phyloP scores from a whole-genome alignment of 2,797 vertebrate species.

The Dipus sagitta region DNA sequence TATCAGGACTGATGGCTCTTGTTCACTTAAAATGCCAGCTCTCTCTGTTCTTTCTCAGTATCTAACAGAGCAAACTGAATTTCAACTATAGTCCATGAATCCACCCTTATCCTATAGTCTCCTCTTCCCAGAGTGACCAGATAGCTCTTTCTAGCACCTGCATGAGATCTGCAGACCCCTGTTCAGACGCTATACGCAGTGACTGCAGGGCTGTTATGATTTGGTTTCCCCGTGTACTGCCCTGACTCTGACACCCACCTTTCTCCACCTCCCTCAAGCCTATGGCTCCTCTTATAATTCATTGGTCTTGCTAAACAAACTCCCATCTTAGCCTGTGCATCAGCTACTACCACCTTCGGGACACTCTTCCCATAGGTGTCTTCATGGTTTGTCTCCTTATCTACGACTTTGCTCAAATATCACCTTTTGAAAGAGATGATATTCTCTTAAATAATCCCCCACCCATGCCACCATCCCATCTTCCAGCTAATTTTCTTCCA shows the following conservation, averaged over 20 bases:
- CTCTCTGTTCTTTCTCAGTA: background rate
- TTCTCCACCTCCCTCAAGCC: background rate
- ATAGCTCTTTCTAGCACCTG: background rate
- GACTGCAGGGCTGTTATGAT: background rate
- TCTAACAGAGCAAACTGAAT: background rate
- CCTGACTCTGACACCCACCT: background rate
- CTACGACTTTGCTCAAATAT: background rate
- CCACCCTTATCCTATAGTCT: background rate
- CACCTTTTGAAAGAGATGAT: background rate
- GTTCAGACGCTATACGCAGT: background rate
- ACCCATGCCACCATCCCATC: accelerated
- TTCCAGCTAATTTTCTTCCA: background rate
- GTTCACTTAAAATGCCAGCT: background rate
- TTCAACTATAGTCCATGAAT: too few species aligned
- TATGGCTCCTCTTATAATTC: background rate
- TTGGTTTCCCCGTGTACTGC: background rate
- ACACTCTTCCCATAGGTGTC: background rate
- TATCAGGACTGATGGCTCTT: background rate
- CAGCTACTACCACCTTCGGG: background rate
- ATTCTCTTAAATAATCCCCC: background rate
- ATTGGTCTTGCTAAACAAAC: background rate
- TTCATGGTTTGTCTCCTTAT: background rate
- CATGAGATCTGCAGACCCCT: too few species aligned
- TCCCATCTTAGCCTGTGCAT: background rate
- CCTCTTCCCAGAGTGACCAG: too few species aligned